A percentile compares a stretch with the other conserved stretches of the same genome.
Evolutionary conservation across 2,113 vertebrate genomes (phyloP).

Genomic region (Caretta caretta): DNA sequence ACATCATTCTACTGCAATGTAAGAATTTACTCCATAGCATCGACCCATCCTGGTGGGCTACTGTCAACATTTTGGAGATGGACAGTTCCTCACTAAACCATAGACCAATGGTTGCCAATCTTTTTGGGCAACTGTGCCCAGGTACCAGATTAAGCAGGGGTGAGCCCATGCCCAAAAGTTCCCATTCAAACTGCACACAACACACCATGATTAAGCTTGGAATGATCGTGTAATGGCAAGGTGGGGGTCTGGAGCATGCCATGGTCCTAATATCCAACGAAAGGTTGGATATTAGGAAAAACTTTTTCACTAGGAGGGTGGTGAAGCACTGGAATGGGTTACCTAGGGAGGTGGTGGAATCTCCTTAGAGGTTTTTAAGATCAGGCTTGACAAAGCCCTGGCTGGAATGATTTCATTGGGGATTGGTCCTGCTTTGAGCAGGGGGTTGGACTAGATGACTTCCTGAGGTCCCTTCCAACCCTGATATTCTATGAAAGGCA

Average conservation of each 20-base stretch:
- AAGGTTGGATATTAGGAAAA: too few species aligned
- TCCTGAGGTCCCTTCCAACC: too few species aligned
- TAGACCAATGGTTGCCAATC: background rate
- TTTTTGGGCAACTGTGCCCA: background rate
- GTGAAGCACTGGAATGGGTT: too few species aligned
- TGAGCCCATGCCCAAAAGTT: background rate
- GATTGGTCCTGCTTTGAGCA: too few species aligned
- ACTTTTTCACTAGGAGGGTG: too few species aligned
- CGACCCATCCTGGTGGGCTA: background rate
- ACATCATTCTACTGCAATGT: background rate
- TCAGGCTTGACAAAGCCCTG: too few species aligned
- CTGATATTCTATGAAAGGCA: background rate
- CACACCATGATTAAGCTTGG: background rate
- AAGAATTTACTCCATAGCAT: background rate
- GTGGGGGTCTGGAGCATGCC: background rate
- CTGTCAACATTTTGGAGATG: background rate
- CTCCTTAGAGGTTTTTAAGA: too few species aligned
- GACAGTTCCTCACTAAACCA: background rate
- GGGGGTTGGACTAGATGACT: too few species aligned
- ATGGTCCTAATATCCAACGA: too few species aligned
- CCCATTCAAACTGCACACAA: background rate
- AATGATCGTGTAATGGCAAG: background rate
- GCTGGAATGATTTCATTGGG: too few species aligned
- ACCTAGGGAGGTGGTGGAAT: too few species aligned
- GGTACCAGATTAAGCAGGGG: background rate